A percentile compares a stretch with the other conserved stretches of the same genome.
phyloP scores from a whole-genome alignment of 2,888 invertebrate genomes.

The Mythimna vitellina region DNA sequence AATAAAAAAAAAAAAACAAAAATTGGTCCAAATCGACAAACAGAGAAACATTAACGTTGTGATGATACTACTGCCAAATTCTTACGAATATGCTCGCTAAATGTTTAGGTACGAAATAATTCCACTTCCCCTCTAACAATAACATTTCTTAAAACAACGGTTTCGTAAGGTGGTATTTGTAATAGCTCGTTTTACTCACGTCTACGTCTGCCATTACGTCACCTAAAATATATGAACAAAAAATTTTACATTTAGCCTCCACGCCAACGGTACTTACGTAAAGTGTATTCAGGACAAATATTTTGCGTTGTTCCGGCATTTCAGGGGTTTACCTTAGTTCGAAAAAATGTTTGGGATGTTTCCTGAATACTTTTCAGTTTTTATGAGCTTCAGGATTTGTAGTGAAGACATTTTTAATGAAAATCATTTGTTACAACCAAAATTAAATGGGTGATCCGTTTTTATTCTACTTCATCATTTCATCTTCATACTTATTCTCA shows the following conservation, averaged over 20 bases:
- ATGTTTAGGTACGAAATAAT: not conserved
- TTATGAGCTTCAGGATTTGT: not conserved
- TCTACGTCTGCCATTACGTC: not conserved
- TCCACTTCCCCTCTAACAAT: not conserved
- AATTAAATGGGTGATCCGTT: no score
- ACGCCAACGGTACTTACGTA: conserved; percentile 20
- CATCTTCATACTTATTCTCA: no score
- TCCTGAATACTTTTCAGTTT: not conserved
- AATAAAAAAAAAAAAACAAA: no score
- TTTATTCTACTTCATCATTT: no score
- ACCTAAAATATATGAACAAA: conserved; percentile 45
- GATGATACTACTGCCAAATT: no score
- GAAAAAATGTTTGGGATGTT: not conserved
- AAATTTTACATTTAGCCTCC: conserved; percentile 38
- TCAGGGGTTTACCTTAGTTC: conserved; percentile 6
- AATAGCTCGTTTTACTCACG: conserved; percentile 28
- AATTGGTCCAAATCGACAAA: no score
- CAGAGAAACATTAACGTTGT: no score
- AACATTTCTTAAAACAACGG: conserved; percentile 29
- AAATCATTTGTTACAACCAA: not conserved
- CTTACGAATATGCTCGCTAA: no score
- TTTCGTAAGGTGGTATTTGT: conserved; percentile 31
- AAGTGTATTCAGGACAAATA: conserved; percentile 40
- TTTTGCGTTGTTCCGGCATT: conserved; percentile 17
- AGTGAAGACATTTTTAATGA: not conserved